phyloP scores from a whole-genome alignment of 2,888 invertebrate genomes.

The Lasioglossum oenotherae region DNA sequence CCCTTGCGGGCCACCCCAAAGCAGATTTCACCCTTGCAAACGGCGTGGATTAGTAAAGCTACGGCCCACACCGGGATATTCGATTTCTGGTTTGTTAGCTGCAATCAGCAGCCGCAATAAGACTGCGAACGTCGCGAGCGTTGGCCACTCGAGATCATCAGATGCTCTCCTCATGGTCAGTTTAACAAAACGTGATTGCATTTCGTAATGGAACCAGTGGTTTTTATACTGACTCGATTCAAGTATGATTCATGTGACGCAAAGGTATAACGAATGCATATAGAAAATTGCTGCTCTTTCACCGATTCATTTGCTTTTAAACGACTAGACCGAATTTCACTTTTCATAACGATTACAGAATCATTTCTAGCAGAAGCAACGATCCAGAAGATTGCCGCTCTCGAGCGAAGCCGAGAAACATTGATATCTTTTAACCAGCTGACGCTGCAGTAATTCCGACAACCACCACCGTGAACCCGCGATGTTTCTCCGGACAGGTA shows the following conservation, averaged over 20 bases:
- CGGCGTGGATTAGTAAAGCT: not conserved
- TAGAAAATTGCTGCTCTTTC: too few relatives aligned
- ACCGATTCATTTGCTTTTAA: not conserved
- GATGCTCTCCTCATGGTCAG: not conserved
- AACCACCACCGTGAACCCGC: not conserved
- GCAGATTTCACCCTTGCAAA: not conserved
- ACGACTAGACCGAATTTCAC: not conserved
- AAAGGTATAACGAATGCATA: too few relatives aligned
- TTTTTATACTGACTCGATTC: not conserved
- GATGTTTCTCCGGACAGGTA: not conserved
- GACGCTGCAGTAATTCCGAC: not conserved
- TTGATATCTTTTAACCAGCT: too few relatives aligned
- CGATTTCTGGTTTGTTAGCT: not conserved
- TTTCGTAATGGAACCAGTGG: not conserved
- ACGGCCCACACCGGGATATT: not conserved
- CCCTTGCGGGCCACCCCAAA: not conserved
- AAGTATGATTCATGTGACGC: not conserved
- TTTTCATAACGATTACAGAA: not conserved
- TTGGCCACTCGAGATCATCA: constrained; percentile 16
- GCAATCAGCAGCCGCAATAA: not conserved
- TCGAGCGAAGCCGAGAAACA: too few relatives aligned
- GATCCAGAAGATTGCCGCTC: too few relatives aligned
- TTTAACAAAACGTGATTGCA: not conserved
- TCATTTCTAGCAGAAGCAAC: not conserved
- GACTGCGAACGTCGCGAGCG: not conserved